These are phyloP conservation scores for Venustaconcha ellipsiformis DNA, from an alignment of 1,140 invertebrate species.

Conservation along the genomic window DNA sequence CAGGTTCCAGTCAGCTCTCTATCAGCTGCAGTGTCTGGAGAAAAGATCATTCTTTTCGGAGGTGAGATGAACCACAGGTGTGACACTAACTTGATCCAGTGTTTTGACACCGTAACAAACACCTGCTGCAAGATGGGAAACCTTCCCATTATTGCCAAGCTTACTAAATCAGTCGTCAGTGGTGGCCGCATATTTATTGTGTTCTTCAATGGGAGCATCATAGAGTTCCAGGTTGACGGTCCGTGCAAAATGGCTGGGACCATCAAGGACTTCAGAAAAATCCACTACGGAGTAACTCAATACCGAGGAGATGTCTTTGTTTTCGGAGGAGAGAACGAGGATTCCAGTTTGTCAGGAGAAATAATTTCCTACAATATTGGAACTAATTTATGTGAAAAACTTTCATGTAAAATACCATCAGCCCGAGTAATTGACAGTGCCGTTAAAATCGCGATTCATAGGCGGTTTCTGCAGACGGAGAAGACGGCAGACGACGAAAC, in stretches of 20 bases:
- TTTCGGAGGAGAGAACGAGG: conserved; percentile 52
- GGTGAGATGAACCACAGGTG: conserved; percentile 58
- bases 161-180: conserved; percentile 51
- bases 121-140: conserved; percentile 42
- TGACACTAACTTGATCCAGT: conserved; percentile 55
- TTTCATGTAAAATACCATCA: conserved; percentile 50
- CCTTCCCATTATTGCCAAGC: conserved; percentile 54
- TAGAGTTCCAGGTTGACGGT: conserved; percentile 39
- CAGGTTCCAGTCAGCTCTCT: conserved; percentile 55
- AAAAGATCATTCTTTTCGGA: conserved; percentile 57
- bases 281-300: conserved; percentile 59
- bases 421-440: conserved; percentile 58
- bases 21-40: conserved; percentile 50
- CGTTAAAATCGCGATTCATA: conserved; percentile 56
- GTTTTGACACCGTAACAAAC: conserved; percentile 52
- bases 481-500: conserved; percentile 7
- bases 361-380: conserved; percentile 53
- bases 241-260: conserved; percentile 42
- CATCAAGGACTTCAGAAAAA: conserved; percentile 54
- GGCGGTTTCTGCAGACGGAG: conserved; percentile 44
- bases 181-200: conserved; percentile 53
- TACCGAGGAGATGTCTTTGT: conserved; percentile 53
- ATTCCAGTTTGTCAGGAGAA: conserved; percentile 49
- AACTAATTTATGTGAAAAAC: conserved; percentile 44
- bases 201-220: conserved; percentile 57